Evolutionary conservation across 2,797 vertebrate species (phyloP), one percentile per base, ranked within the genome.

Genomic region (Labeo calbasu): DNA sequence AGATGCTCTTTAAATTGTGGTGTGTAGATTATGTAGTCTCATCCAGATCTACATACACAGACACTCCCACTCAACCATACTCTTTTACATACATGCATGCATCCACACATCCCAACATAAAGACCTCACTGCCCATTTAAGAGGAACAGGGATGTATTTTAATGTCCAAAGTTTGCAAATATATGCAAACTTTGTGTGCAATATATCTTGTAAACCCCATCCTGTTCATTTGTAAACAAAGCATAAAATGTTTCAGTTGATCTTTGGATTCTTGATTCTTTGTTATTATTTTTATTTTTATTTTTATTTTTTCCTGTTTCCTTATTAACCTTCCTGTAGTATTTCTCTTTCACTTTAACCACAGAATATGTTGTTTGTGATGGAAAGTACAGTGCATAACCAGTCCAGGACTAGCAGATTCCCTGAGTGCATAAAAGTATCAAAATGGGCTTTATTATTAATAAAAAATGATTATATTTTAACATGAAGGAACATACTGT

Each of bases 41-140:
- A 48, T 57, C 43, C 15, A 17, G 5, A 79, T 28, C 4, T 40
- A 50, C 68, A 76, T 61, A 68, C 59, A 59, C 81, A 81, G 80
- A 78, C 79, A 83, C 82, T 73, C 87, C 85, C 57, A 69, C 71
- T 50, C 48, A 36, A 14, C 59, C 76, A 63, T n/a, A 83, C 59
- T 32, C 65, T 72, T 17, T 46, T 71, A 69, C 48, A 77, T 13
- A 70, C 2, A 48, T 23, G 9, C 48, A 55, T 19, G 12, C 61
- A 75, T 14, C 68, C 21, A 28, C 15, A 79, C 43, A 53, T 36
- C 25, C 51, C 21, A 17, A 36, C 21, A 51, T 69, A 51, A 79
- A 8, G 9, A 23, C 43, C 43, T 50, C 7, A 21, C 17, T 28
- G n/a, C 3, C 4, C 40, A 28, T 28, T 79, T 10, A 66, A 66